Base-by-base conservation (phyloP, 1,140 invertebrate species). In the Drosophila rhopaloa region DNA sequence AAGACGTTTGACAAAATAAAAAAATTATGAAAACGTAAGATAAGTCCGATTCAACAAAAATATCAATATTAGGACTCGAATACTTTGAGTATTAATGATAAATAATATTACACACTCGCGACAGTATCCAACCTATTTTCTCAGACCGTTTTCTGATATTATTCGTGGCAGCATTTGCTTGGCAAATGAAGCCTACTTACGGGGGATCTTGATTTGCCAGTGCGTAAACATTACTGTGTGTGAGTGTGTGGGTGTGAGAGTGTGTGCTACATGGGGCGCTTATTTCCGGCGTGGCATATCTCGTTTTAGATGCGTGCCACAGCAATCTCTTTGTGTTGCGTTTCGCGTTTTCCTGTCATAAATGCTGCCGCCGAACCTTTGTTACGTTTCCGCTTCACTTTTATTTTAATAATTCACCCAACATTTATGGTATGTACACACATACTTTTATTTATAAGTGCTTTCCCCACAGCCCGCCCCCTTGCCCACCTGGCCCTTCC, bases 341-440 rank as follows among this genome's bases (percentile, higher is more conserved):
- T 88, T 89, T 84, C 80, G 84, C 84, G 84, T 89, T 89, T 89
- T 89, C 84, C 84, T 88, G 83, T 89, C 83, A 88, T 88, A 88
- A 88, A 88, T 89, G 83, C 78, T 67, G 84, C 84, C 72, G 67
- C 67, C 79, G 84, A 89, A 80, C 83, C 84, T 89, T 89, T 89
- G 84, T 89, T 89, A 89, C 86, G 68, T 89, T 89, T 89, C 84
- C 84, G 84, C 80, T 89, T 89, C 75, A 89, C 84, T 89, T 89
- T 89, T 89, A 89, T 89, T 89, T 89, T 89, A 89, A 89, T 89
- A 89, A 89, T 89, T 89, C 84, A 89, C 72, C 81, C 60, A 89
- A 54, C 84, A 89, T 89, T 88, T 89, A 89, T 89, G 80, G 80
- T 73, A 78, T 80, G 68, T 74, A 89, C 72, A 75, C 76, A 86